Conservation (phyloP, 2,888 invertebrate genomes). For the Ormia ochracea region DNA sequence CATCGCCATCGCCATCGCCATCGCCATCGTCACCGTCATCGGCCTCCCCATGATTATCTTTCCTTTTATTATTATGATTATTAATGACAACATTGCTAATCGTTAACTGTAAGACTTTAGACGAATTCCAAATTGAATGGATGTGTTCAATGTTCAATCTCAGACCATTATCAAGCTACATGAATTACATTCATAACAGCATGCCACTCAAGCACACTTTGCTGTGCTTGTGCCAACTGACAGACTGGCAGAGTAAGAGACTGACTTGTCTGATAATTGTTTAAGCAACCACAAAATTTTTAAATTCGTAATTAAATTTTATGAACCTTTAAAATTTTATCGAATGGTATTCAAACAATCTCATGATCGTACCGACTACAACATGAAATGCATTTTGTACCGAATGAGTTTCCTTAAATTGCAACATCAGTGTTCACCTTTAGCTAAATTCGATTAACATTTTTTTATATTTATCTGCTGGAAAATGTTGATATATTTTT, state of each 20-base stretch:
- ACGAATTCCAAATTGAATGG: constrained; percentile 6
- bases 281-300: constrained; percentile 18
- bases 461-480: not conserved
- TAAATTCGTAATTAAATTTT: constrained; percentile 51
- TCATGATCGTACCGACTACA: not conserved
- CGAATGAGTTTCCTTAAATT: not conserved
- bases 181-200: not conserved
- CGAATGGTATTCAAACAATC: constrained; percentile 25
- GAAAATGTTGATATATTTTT: not conserved
- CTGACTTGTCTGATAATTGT: constrained; percentile 25
- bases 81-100: constrained; percentile 50
- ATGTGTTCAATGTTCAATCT: constrained; percentile 5
- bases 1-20: not conserved
- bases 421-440: not conserved
- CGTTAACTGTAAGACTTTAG: constrained; percentile 23
- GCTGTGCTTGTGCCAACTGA: not conserved
- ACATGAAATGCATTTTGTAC: constrained; percentile 27
- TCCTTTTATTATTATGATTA: constrained; percentile 31
- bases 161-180: not conserved
- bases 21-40: too few relatives aligned
- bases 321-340: constrained; percentile 54
- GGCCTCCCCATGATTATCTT: not conserved
- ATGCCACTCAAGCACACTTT: not conserved
- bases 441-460: not conserved
- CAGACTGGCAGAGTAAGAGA: too few relatives aligned